These are phyloP conservation scores for Microcebus lehilahytsara DNA, from an alignment of 2,113 vertebrate genomes.

Conservation along the genomic window DNA sequence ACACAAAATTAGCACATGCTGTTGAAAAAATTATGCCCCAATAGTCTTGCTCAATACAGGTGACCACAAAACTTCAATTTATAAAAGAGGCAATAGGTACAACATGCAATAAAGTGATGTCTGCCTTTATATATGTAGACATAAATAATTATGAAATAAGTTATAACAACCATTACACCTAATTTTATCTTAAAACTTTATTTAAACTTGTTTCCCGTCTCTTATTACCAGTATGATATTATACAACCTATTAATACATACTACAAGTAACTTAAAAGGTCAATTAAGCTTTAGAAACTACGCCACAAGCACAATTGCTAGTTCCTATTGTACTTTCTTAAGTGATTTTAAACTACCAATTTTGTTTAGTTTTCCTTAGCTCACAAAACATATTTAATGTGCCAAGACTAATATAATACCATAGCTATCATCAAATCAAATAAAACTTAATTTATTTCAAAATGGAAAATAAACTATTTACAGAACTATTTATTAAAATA, in stretches of 20 bases:
- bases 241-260: neutral
- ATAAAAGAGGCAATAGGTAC: neutral
- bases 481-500: neutral
- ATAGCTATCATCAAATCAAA: conserved; percentile 35
- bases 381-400: conserved; percentile 30
- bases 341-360: conserved; percentile 55
- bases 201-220: neutral
- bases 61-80: neutral
- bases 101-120: neutral
- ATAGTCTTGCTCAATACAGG: neutral
- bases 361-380: conserved; percentile 18
- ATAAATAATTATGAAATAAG: neutral
- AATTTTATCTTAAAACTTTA: neutral
- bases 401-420: conserved; percentile 5
- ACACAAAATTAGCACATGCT: neutral
- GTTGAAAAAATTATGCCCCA: neutral
- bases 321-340: neutral
- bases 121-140: neutral
- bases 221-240: neutral
- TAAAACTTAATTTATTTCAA: conserved; percentile 41
- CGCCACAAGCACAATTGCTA: neutral
- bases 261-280: neutral
- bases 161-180: neutral
- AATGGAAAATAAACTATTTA: neutral
- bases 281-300: conserved; percentile 26